Conservation (phyloP, 2,113 vertebrate species). For the Helogale parvula region DNA sequence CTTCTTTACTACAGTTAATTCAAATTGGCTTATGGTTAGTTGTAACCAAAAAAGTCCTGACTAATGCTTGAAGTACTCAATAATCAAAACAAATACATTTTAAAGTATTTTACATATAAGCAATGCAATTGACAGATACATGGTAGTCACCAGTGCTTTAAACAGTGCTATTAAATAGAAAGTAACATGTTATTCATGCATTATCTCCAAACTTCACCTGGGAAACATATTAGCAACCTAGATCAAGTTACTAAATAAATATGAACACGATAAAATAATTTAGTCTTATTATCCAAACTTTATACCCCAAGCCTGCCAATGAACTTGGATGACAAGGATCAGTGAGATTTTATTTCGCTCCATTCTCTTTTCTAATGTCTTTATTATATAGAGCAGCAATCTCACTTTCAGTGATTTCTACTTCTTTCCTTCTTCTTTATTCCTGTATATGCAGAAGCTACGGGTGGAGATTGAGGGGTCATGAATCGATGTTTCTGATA, state of each 20-base stretch:
- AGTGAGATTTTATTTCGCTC: background rate
- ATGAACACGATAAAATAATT: background rate
- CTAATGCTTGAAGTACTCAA: background rate
- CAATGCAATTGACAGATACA: background rate
- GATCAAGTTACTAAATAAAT: conserved; percentile 12
- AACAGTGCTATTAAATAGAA: background rate
- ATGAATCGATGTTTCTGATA: background rate
- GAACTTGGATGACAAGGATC: background rate
- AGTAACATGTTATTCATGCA: background rate
- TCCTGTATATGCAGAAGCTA: background rate
- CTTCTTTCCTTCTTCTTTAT: background rate
- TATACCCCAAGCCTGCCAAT: background rate
- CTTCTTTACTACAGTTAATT: background rate
- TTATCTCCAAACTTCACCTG: background rate
- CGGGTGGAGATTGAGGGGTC: background rate
- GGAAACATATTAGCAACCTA: background rate
- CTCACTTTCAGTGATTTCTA: background rate
- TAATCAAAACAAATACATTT: background rate
- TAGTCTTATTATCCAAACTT: background rate
- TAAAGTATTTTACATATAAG: background rate
- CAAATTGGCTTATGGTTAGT: background rate
- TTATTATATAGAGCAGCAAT: background rate
- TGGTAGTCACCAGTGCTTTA: background rate
- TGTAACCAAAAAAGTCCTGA: background rate
- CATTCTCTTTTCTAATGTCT: background rate